Evolutionary conservation across 2,888 invertebrate genomes (phyloP).

Genomic region (Sminthurides aquaticus): DNA sequence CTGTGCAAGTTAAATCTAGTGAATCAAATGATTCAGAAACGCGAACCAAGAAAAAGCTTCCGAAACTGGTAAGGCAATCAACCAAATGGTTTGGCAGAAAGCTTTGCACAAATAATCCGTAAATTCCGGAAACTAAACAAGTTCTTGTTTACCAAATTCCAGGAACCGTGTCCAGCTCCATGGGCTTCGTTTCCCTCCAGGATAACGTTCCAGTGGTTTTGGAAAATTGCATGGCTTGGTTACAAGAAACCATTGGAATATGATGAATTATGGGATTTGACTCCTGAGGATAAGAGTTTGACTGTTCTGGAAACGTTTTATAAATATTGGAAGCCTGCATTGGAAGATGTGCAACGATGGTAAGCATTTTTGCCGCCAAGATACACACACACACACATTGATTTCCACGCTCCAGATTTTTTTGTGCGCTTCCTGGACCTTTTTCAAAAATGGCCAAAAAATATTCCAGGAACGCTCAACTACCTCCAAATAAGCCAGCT

Average conservation of each 20-base stretch:
- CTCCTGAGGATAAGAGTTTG: slow-evolving; percentile 47
- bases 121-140: too few species aligned
- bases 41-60: neutral
- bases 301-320: slow-evolving; percentile 47
- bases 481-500: too few species aligned
- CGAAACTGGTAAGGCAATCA: neutral
- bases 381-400: too few species aligned
- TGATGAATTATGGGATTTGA: slow-evolving; percentile 53
- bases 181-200: slow-evolving; percentile 51
- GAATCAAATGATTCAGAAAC: neutral
- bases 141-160: neutral
- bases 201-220: slow-evolving; percentile 54
- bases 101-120: too few species aligned
- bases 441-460: neutral
- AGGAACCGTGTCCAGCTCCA: slow-evolving; percentile 49
- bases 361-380: too few species aligned
- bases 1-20: neutral
- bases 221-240: slow-evolving; percentile 50
- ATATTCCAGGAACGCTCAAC: neutral
- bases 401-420: too few species aligned
- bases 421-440: too few species aligned
- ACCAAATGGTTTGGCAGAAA: neutral
- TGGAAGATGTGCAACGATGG: slow-evolving; percentile 9
- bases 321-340: slow-evolving; percentile 45
- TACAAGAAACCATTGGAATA: slow-evolving; percentile 50